phyloP scores from a whole-genome alignment of 2,888 invertebrate species.

The Calliscelio sp. region DNA sequence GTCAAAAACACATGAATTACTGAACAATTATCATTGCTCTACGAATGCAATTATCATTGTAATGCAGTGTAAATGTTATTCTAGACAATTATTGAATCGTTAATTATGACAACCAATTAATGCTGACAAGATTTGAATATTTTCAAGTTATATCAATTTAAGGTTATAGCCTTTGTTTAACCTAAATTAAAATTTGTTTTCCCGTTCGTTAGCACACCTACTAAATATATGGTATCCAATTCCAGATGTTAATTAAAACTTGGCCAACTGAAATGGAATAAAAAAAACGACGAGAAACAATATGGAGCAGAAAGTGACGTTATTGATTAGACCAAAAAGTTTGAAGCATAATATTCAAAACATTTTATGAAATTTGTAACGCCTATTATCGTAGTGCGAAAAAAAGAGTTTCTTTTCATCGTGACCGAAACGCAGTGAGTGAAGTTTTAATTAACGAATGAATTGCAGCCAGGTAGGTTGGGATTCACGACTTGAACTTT shows the following conservation, averaged over 20 bases:
- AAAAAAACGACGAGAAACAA: conserved; percentile 20
- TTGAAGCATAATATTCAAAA: conserved; percentile 50
- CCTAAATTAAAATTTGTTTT: conserved; percentile 41
- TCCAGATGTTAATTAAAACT: conserved; percentile 51
- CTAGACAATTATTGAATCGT: conserved; percentile 37
- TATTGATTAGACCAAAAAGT: conserved; percentile 57
- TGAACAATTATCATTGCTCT: conserved; percentile 36
- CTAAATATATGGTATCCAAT: conserved; percentile 18
- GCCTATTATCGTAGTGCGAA: conserved; percentile 58
- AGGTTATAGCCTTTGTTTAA: background rate
- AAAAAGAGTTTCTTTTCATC: conserved; percentile 80
- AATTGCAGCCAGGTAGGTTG: conserved; percentile 78
- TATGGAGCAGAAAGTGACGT: background rate
- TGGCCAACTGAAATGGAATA: conserved; percentile 7
- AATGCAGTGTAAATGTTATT: conserved; percentile 44
- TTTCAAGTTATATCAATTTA: conserved; percentile 25
- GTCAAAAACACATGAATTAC: conserved; percentile 33
- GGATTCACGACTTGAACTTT: conserved; percentile 76
- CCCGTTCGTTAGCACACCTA: background rate
- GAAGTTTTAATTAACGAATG: conserved; percentile 84
- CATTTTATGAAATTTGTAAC: conserved; percentile 60
- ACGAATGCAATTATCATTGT: conserved; percentile 41
- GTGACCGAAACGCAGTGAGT: conserved; percentile 79
- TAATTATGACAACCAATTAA: conserved; percentile 49
- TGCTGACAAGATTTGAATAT: background rate